phyloP scores from a whole-genome alignment of 2,797 vertebrate genomes.

The Ispidina lecontei region DNA sequence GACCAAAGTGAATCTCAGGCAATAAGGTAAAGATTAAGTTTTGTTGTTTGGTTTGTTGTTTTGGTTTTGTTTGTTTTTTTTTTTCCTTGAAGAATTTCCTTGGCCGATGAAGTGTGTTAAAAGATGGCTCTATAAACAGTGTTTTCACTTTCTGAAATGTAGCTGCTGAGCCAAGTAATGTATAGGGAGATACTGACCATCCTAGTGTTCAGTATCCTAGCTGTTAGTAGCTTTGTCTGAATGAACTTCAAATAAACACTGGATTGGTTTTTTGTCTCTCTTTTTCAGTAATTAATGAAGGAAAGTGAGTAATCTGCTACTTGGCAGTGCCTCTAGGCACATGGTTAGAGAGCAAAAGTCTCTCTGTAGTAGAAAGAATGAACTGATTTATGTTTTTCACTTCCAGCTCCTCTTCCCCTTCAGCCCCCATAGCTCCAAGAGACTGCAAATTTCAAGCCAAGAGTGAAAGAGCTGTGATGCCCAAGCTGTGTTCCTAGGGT shows the following conservation, averaged over 20 bases:
- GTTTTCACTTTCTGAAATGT: neutral
- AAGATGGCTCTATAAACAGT: neutral
- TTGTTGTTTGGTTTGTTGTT: neutral
- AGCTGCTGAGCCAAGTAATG: neutral
- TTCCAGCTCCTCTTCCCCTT: neutral
- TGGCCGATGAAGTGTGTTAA: neutral
- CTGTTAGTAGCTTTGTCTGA: conserved; percentile 11
- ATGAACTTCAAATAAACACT: neutral
- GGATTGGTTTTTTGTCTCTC: neutral
- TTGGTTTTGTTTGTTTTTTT: neutral
- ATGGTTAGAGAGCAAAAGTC: neutral
- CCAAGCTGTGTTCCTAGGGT: neutral
- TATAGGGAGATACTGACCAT: neutral
- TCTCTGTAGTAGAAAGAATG: neutral
- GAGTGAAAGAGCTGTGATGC: neutral
- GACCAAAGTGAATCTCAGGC: neutral
- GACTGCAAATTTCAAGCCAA: neutral
- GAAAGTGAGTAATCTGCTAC: conserved; percentile 26
- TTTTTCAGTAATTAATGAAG: conserved; percentile 43
- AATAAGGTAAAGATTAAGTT: neutral
- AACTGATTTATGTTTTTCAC: neutral
- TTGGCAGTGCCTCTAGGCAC: neutral
- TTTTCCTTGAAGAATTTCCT: neutral
- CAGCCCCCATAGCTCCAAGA: neutral
- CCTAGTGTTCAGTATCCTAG: neutral